phyloP scores from a whole-genome alignment of 1,140 invertebrate genomes.

The Rhynchophorus ferrugineus region DNA sequence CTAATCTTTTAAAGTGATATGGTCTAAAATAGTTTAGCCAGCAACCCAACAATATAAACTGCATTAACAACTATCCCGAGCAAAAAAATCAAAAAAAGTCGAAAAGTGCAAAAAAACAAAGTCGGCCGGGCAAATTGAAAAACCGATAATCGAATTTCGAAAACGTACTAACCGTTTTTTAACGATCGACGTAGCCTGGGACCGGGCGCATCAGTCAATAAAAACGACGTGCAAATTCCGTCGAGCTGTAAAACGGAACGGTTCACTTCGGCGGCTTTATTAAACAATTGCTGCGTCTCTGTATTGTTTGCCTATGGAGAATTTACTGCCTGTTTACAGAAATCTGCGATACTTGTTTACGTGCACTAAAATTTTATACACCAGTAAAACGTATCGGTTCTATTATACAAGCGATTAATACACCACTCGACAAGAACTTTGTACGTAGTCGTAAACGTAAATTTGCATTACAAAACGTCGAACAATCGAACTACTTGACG shows the following conservation, averaged over 20 bases:
- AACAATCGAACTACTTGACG: too few species aligned
- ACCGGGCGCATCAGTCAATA: too few species aligned
- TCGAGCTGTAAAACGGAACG: neutral
- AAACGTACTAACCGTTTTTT: neutral
- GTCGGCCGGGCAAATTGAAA: too few species aligned
- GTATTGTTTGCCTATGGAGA: conserved; percentile 4
- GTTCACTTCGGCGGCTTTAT: neutral
- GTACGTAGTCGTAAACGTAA: too few species aligned
- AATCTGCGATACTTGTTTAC: conserved; percentile 15
- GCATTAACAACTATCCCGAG: too few species aligned
- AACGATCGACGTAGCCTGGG: neutral
- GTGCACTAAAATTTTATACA: conserved; percentile 14
- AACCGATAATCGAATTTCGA: neutral
- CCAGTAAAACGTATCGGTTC: conserved; percentile 8
- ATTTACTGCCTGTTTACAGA: conserved; percentile 13
- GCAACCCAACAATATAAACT: too few species aligned
- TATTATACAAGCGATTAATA: neutral
- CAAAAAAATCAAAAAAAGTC: too few species aligned
- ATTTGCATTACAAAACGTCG: too few species aligned
- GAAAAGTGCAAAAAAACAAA: too few species aligned
- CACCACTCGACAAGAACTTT: too few species aligned
- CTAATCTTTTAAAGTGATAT: too few species aligned
- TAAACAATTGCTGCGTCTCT: conserved; percentile 8
- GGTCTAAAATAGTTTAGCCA: too few species aligned
- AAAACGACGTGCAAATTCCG: neutral